A percentile compares a stretch with the other conserved stretches of the same genome.
Evolutionary conservation across 2,797 vertebrate genomes (phyloP).

Genomic region (Syngnathus acus): DNA sequence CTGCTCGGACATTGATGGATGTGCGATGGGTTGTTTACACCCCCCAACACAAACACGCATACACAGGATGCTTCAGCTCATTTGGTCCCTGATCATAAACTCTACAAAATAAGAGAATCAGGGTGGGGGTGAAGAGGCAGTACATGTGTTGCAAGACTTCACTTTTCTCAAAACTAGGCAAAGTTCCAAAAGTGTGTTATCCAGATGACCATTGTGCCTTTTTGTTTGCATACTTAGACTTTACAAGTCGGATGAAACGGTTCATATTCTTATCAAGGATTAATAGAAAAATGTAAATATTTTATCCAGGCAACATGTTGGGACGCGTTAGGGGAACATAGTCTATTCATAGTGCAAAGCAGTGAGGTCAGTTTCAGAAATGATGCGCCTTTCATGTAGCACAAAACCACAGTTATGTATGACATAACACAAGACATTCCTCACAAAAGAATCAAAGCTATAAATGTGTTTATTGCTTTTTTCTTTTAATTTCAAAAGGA

Average conservation of each 20-base stretch:
- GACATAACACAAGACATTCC: not conserved
- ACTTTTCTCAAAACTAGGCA: conserved; percentile 10
- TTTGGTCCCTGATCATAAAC: conserved; percentile 33
- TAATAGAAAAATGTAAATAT: not conserved
- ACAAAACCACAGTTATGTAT: not conserved
- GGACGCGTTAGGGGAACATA: conserved; percentile 18
- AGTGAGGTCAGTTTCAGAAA: not conserved
- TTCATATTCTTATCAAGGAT: not conserved
- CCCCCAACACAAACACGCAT: conserved; percentile 13
- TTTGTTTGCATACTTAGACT: not conserved
- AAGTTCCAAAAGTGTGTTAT: conserved; percentile 26
- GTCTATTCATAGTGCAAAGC: not conserved
- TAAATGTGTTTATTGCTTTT: not conserved
- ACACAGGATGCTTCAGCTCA: conserved; percentile 34
- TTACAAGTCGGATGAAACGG: not conserved
- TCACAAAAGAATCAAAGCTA: not conserved
- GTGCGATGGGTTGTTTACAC: conserved; percentile 43
- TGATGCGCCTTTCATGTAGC: not conserved
- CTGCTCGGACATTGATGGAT: conserved; percentile 45
- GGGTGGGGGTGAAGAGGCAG: not conserved
- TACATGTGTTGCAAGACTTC: conserved; percentile 34
- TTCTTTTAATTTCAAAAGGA: not conserved
- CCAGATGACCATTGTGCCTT: conserved; percentile 22
- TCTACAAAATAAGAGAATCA: conserved; percentile 22
- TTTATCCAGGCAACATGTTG: not conserved